These are phyloP conservation scores for Drosophila infuscata DNA, from an alignment of 2,888 invertebrate species.

Conservation along the genomic window DNA sequence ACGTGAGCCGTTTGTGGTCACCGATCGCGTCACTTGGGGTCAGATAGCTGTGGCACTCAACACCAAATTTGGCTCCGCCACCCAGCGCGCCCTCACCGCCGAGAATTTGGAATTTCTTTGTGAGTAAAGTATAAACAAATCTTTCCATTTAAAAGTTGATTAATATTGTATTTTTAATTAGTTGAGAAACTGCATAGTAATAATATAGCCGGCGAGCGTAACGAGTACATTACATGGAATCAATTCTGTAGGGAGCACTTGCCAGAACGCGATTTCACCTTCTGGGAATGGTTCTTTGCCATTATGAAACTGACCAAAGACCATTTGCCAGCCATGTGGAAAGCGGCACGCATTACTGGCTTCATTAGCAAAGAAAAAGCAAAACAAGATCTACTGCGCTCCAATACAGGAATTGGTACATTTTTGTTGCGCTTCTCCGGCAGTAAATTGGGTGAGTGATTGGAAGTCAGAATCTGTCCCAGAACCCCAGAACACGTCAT, in stretches of 20 bases:
- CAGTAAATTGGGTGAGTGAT: constrained; percentile 89
- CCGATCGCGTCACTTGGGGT: constrained; percentile 95
- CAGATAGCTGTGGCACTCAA: constrained; percentile 95
- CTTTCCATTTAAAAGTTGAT: neutral
- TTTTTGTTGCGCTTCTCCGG: constrained; percentile 98
- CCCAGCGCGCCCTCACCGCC: constrained; percentile 93
- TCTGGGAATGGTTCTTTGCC: constrained; percentile 99
- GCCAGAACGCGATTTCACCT: constrained; percentile 96
- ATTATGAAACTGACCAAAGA: constrained; percentile 98
- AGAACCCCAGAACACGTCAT: neutral
- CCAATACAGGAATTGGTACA: constrained; percentile 92
- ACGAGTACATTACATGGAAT: constrained; percentile 90
- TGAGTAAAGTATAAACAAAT: constrained; percentile 84
- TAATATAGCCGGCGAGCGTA: constrained; percentile 76
- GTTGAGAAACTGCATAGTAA: constrained; percentile 85
- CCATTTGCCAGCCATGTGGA: constrained; percentile 96
- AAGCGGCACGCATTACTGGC: constrained; percentile 94
- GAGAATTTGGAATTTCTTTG: constrained; percentile 96
- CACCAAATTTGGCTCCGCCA: constrained; percentile 95
- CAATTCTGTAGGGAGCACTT: constrained; percentile 97
- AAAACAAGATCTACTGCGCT: constrained; percentile 94
- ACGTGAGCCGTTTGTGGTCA: constrained; percentile 95
- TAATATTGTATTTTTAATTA: constrained; percentile 30
- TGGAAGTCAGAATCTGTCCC: neutral
- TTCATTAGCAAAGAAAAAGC: constrained; percentile 96